Evolutionary conservation across 2,797 vertebrate species (phyloP).

Genomic region (Cossypha polioptera): DNA sequence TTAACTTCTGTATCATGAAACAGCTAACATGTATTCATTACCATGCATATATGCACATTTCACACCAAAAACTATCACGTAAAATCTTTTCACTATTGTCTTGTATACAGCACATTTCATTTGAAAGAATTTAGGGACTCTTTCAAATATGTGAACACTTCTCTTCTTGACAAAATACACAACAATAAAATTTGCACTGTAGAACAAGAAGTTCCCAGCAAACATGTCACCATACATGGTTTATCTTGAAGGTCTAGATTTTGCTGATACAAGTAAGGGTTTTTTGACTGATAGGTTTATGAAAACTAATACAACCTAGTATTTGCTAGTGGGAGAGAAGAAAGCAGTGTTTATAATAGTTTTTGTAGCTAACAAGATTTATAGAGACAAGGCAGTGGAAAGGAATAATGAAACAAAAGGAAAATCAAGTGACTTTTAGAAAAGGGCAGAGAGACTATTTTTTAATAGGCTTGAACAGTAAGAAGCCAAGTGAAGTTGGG

Average conservation of each 20-base stretch:
- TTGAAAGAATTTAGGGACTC: not conserved
- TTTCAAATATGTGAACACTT: not conserved
- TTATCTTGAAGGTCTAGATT: not conserved
- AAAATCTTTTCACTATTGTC: not conserved
- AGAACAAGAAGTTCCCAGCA: not conserved
- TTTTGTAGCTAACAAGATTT: not conserved
- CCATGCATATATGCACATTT: not conserved
- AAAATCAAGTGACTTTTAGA: not conserved
- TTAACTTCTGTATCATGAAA: not conserved
- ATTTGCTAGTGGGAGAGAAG: not conserved
- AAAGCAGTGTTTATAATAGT: not conserved
- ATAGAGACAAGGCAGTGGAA: not conserved
- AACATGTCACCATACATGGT: rapidly evolving
- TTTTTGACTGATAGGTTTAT: not conserved
- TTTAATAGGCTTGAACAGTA: not conserved
- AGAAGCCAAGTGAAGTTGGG: not conserved
- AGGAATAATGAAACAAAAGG: not conserved
- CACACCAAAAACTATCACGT: not conserved
- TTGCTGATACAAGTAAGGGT: not conserved
- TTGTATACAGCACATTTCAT: not conserved
- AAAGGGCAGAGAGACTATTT: not conserved
- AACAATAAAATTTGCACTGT: not conserved
- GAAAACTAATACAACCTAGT: not conserved
- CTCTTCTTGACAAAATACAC: not conserved
- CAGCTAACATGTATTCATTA: not conserved